Percentiles rank a stretch among this genome's conserved stretches.
These are phyloP conservation scores for Phataginus tetradactyla DNA, from an alignment of 2,797 vertebrate species.

Conservation along the genomic window DNA sequence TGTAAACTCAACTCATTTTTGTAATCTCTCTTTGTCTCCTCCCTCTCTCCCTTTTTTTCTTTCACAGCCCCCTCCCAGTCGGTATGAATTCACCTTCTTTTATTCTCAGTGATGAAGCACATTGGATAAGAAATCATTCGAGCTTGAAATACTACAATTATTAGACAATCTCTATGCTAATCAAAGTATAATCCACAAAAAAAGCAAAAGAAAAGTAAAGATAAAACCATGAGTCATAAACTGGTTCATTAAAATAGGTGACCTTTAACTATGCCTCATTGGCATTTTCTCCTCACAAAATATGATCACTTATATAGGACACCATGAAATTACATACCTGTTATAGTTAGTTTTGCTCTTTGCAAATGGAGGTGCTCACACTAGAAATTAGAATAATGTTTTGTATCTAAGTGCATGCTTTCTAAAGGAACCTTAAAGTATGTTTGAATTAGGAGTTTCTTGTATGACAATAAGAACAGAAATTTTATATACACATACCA, in stretches of 20 bases:
- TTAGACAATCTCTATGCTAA: constrained; percentile 70
- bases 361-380: constrained; percentile 49
- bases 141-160: constrained; percentile 64
- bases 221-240: constrained; percentile 64
- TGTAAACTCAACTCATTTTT: background rate
- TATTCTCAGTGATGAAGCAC: constrained; percentile 31
- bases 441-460: constrained; percentile 20
- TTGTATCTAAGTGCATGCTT: constrained; percentile 24
- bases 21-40: background rate
- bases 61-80: background rate
- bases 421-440: constrained; percentile 35
- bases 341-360: constrained; percentile 65
- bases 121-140: constrained; percentile 41
- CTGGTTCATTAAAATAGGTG: constrained; percentile 78
- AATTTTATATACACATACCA: background rate
- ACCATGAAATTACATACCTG: constrained; percentile 70
- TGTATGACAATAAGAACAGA: background rate
- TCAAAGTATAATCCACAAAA: constrained; percentile 59
- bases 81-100: background rate
- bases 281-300: constrained; percentile 78
- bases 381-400: constrained; percentile 51
- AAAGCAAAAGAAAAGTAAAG: constrained; percentile 37
- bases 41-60: background rate
- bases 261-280: constrained; percentile 78
- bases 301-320: constrained; percentile 70